phyloP scores from a whole-genome alignment of 1,140 invertebrate species.

The Thalassaphorura encarpata region DNA sequence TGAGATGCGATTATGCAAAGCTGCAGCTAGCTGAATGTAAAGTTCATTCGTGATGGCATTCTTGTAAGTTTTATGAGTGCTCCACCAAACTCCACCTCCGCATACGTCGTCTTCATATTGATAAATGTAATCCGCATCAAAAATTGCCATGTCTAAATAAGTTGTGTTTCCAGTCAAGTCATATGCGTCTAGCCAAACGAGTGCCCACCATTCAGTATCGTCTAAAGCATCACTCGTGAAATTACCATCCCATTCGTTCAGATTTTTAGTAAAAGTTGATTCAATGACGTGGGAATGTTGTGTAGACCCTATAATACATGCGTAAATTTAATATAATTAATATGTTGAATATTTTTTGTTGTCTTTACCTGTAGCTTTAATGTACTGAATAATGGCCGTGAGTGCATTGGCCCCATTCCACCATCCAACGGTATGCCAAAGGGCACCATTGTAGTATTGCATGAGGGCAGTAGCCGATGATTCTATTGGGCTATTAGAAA shows the following conservation, averaged over 20 bases:
- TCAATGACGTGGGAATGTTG: slow-evolving; percentile 13
- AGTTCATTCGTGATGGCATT: slow-evolving; percentile 30
- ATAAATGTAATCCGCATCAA: slow-evolving; percentile 22
- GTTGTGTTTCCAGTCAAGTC: slow-evolving; percentile 23
- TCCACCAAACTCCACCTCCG: slow-evolving; percentile 30
- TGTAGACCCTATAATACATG: not conserved
- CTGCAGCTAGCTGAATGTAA: slow-evolving; percentile 19
- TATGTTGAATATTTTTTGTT: too few relatives aligned
- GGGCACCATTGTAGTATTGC: slow-evolving; percentile 14
- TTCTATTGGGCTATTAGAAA: slow-evolving; percentile 5
- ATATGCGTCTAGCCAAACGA: slow-evolving; percentile 25
- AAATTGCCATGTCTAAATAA: slow-evolving; percentile 26
- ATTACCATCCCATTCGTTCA: slow-evolving; percentile 21
- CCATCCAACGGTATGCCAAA: slow-evolving; percentile 25
- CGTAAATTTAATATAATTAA: not conserved
- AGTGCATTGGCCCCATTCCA: slow-evolving; percentile 25
- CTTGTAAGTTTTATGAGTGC: slow-evolving; percentile 20
- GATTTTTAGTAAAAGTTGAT: slow-evolving; percentile 11
- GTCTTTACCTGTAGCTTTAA: slow-evolving; percentile 5
- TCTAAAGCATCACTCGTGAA: slow-evolving; percentile 26
- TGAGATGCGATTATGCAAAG: slow-evolving; percentile 24
- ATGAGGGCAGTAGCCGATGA: slow-evolving; percentile 21
- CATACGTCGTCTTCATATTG: slow-evolving; percentile 22
- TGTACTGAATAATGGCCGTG: slow-evolving; percentile 21
- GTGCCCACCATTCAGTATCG: slow-evolving; percentile 27